A percentile compares a stretch with the other conserved stretches of the same genome.
phyloP scores from a whole-genome alignment of 2,113 vertebrate species.

The Gymnocephalus cernua region DNA sequence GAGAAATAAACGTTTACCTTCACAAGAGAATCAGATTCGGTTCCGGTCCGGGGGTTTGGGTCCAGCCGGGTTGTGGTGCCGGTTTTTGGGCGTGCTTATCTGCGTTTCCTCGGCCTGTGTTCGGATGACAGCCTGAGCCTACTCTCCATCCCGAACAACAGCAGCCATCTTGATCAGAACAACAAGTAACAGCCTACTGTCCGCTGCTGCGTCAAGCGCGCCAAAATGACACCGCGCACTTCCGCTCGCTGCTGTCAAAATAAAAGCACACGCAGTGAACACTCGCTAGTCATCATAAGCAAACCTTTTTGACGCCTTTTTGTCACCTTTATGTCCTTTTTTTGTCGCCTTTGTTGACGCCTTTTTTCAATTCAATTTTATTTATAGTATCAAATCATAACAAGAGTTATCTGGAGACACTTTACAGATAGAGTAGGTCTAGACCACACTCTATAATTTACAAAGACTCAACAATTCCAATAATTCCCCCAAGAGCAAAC shows the following conservation, averaged over 20 bases:
- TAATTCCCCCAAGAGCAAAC: too few species aligned
- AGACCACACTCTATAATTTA: too few species aligned
- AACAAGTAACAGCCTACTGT: constrained; percentile 19
- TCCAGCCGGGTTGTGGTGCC: neutral
- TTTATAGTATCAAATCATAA: too few species aligned
- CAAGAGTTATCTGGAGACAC: too few species aligned
- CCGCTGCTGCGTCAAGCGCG: constrained; percentile 8
- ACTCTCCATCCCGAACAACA: constrained; percentile 60
- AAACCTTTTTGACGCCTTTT: too few species aligned
- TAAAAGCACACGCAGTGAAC: constrained; percentile 8
- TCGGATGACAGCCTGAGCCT: constrained; percentile 8
- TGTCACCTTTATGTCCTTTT: too few species aligned
- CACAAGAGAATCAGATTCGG: neutral
- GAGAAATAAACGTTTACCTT: constrained; percentile 30
- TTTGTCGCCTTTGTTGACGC: too few species aligned
- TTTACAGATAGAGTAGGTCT: too few species aligned
- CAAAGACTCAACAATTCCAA: too few species aligned
- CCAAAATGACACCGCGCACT: neutral
- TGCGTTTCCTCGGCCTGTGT: constrained; percentile 32
- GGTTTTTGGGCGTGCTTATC: neutral
- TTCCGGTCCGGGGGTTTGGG: neutral
- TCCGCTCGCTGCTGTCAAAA: constrained; percentile 30
- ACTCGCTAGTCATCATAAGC: too few species aligned
- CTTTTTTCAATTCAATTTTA: too few species aligned
- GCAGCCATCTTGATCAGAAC: constrained; percentile 73